These are phyloP conservation scores for Melolontha melolontha DNA, from an alignment of 2,888 invertebrate genomes.

Conservation along the genomic window DNA sequence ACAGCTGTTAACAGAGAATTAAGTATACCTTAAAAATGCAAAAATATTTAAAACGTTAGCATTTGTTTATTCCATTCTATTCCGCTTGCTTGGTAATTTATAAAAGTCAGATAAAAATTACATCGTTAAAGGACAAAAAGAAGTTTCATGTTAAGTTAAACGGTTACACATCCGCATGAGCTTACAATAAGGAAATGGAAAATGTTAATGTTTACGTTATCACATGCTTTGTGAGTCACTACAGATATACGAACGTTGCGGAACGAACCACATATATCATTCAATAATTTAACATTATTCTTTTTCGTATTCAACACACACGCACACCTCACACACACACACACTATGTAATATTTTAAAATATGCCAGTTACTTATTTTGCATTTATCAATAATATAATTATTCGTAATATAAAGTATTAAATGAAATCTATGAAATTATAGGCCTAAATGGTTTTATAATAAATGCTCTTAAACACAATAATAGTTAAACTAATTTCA, in stretches of 20 bases:
- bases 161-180: conserved; percentile 5
- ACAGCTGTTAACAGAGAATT: conserved; percentile 24
- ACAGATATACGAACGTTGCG: background rate
- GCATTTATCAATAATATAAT: too few relatives aligned
- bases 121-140: conserved; percentile 8
- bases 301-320: too few relatives aligned
- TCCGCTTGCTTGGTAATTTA: conserved; percentile 6
- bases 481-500: too few relatives aligned
- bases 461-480: too few relatives aligned
- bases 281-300: too few relatives aligned
- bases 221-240: conserved; percentile 5
- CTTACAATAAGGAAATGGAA: conserved; percentile 9
- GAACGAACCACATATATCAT: too few relatives aligned
- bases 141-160: conserved; percentile 5
- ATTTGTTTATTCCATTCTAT: conserved; percentile 11
- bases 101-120: conserved; percentile 14
- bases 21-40: conserved; percentile 24
- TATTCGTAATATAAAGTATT: too few relatives aligned
- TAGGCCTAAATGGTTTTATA: too few relatives aligned
- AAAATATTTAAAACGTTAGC: conserved; percentile 30
- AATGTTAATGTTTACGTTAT: conserved; percentile 19
- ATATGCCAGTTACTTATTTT: too few relatives aligned
- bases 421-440: too few relatives aligned
- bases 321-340: too few relatives aligned
- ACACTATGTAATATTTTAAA: too few relatives aligned